Conservation (phyloP, 1,140 invertebrate species). For the Brachionus manjavacas region DNA sequence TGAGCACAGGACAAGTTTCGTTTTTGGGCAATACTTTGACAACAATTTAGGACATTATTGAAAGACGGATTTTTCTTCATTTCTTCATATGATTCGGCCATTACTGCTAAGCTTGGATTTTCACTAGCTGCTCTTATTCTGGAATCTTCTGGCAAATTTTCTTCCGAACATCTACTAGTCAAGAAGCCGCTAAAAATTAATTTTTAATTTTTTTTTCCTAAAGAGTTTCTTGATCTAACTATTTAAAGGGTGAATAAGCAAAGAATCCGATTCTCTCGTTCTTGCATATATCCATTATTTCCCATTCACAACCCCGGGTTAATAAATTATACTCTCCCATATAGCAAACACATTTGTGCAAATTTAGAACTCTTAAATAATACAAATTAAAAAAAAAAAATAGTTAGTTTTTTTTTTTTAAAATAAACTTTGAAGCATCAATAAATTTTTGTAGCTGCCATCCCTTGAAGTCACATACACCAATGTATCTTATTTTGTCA, state of each 20-base stretch:
- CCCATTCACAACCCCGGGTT: constrained; percentile 47
- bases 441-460: constrained; percentile 50
- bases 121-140: constrained; percentile 11
- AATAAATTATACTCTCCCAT: constrained; percentile 47
- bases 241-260: constrained; percentile 49
- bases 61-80: constrained; percentile 12
- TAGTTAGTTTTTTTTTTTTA: no score
- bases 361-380: constrained; percentile 17
- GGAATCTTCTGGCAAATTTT: not conserved
- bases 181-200: not conserved
- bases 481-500: constrained; percentile 49
- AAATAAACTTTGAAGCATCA: constrained; percentile 43
- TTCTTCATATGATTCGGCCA: constrained; percentile 27
- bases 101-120: not conserved
- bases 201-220: not conserved
- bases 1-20: constrained; percentile 44
- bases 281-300: constrained; percentile 48
- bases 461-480: constrained; percentile 48
- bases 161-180: not conserved
- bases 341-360: constrained; percentile 36
- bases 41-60: not conserved
- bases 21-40: not conserved
- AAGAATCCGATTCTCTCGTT: constrained; percentile 48
- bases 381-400: no score
- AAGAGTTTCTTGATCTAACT: constrained; percentile 42